Percentiles rank a stretch among this genome's conserved stretches.
Evolutionary conservation across 1,140 invertebrate genomes (phyloP).

Genomic region (Akabosia matsudoensis): DNA sequence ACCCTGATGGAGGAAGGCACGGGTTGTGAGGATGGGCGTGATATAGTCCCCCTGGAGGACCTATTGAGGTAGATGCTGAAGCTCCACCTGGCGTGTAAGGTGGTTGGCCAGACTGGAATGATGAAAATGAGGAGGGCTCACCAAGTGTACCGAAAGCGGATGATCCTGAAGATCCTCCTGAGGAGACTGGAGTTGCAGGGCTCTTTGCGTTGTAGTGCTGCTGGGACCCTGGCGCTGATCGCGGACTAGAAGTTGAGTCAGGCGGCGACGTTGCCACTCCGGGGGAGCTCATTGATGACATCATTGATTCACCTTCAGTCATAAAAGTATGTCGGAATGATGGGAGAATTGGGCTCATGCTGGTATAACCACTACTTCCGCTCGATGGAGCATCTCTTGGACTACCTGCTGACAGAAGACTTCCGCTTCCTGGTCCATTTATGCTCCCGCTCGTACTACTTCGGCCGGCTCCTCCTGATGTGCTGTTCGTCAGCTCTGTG

Average conservation of each 20-base stretch:
- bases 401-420: constrained; percentile 16
- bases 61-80: constrained; percentile 31
- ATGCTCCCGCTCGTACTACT: neutral
- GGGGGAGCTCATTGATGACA: constrained; percentile 34
- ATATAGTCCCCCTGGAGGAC: constrained; percentile 40
- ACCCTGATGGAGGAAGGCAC: constrained; percentile 47
- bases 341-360: constrained; percentile 39
- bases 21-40: constrained; percentile 49
- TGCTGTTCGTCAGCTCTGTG: constrained; percentile 16
- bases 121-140: neutral
- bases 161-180: constrained; percentile 49
- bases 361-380: constrained; percentile 25
- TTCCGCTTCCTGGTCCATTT: constrained; percentile 6
- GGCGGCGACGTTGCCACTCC: constrained; percentile 31
- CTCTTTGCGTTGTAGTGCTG: constrained; percentile 24
- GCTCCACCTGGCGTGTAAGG: constrained; percentile 25
- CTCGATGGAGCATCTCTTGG: constrained; percentile 24
- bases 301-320: constrained; percentile 43
- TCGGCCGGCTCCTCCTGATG: neutral
- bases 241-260: constrained; percentile 44
- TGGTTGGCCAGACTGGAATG: neutral
- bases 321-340: constrained; percentile 47
- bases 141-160: constrained; percentile 31
- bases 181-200: constrained; percentile 12
- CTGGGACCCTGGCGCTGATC: constrained; percentile 48